Base-by-base conservation (phyloP, 2,888 invertebrate species). In the Drosophila multiciliata region DNA sequence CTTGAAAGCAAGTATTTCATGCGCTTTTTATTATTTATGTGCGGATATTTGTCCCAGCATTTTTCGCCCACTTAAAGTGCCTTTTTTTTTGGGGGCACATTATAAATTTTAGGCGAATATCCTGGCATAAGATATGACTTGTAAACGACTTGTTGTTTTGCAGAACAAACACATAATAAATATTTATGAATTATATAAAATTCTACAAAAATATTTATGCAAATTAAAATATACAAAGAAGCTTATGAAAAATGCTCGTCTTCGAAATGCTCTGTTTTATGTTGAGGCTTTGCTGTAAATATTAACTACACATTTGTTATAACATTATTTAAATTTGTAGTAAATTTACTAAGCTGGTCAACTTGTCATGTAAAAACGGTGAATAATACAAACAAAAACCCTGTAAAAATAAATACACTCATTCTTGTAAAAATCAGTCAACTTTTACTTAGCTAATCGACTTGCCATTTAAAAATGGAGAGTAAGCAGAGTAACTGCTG, bases 161-260 rank as follows among this genome's bases (percentile, higher is more conserved):
- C 17, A 17, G 9, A 6, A 17, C 9, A 33, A 23, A 26, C 32
- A 36, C n/a, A n/a, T 36, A n/a, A 63, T 55, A 40, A 63, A 72
- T 71, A 53, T 72, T 53, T n/a, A 64, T 72, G 40, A 64, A 40
- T 20, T 35, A 20, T 9, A 15, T 12, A 9, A 38, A 64, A 61
- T 52, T 17, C 45, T 9, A 0, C 0, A 17, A 8, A 32, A 60
- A 42, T 20, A 20, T 11, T 49, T 60, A 55, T 35, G 55, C n/a
- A 40, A 45, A 53, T 38, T 2, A 17, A 38, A 33, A 53, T 71
- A 29, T 38, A 23, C 20, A 61, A 26, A 26, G 0, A 33, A n/a
- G 20, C 7, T 17, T 17, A 1, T 29, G 8, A 15, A 9, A 1
- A 9, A 4, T 57, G 8, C 12, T 15, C n/a, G 40, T 1, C 36